Percentiles rank a stretch among this genome's conserved stretches.
These are phyloP conservation scores for Stercorarius parasiticus DNA, from an alignment of 2,113 vertebrate genomes.

Conservation along the genomic window DNA sequence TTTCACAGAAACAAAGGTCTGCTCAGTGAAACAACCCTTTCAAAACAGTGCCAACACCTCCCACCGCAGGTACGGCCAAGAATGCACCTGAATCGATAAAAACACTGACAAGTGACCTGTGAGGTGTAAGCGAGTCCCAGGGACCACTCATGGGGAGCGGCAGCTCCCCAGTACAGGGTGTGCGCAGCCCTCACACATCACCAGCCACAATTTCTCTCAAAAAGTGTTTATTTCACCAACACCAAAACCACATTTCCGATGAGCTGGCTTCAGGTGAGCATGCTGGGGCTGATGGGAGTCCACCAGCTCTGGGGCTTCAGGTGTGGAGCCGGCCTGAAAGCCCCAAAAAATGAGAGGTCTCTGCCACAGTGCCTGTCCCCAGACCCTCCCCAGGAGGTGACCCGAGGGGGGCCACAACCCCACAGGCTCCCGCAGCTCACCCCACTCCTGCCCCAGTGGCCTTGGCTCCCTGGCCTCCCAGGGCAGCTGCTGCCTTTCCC, in stretches of 20 bases:
- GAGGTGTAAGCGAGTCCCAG: not conserved
- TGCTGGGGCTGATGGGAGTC: rapidly evolving
- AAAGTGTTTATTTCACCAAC: slow-evolving; percentile 13
- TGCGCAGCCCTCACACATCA: not conserved
- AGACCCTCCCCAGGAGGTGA: not conserved
- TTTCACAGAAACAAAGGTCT: slow-evolving; percentile 4
- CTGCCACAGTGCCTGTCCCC: not conserved
- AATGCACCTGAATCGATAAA: not conserved
- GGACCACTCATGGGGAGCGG: not conserved
- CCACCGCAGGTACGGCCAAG: rapidly evolving
- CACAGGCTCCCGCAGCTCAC: rapidly evolving
- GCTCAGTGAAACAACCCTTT: not conserved
- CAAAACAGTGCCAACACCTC: not conserved
- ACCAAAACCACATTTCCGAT: not conserved
- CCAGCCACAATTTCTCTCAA: not conserved
- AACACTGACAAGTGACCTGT: rapidly evolving
- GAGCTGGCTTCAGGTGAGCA: rapidly evolving
- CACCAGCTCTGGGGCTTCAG: rapidly evolving
- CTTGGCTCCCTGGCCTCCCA: not conserved
- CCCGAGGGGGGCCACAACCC: not conserved
- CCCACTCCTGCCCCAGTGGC: not conserved
- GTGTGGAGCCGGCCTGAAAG: not conserved
- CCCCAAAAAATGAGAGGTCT: rapidly evolving
- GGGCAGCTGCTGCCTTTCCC: not conserved
- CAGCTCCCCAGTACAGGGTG: rapidly evolving